These are phyloP conservation scores for Climacteris rufus DNA, from an alignment of 2,113 vertebrate genomes.

Conservation along the genomic window DNA sequence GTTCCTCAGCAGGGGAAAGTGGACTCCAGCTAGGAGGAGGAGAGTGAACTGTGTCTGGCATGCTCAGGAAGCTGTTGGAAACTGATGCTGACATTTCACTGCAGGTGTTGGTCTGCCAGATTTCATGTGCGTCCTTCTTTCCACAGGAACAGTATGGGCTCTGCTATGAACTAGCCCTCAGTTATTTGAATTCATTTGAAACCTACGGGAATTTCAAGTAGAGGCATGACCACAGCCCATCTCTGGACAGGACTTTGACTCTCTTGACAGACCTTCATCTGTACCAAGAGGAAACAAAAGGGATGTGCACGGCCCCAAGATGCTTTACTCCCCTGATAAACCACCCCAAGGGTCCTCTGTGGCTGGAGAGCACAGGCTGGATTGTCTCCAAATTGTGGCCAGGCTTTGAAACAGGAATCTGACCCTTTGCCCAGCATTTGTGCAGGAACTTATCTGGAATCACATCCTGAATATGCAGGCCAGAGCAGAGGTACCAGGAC, in stretches of 20 bases:
- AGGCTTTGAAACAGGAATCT: background rate
- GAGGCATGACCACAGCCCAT: background rate
- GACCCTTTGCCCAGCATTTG: background rate
- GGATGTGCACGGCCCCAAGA: background rate
- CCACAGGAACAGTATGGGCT: slow-evolving; percentile 53
- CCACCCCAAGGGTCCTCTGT: background rate
- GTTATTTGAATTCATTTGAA: slow-evolving; percentile 57
- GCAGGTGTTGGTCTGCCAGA: background rate
- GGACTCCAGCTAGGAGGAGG: background rate
- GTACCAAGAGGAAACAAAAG: background rate
- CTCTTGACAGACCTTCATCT: background rate
- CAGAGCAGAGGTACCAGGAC: background rate
- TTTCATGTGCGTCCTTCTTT: background rate
- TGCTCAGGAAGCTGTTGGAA: background rate
- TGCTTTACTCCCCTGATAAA: background rate
- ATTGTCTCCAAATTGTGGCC: background rate
- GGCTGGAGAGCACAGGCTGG: background rate
- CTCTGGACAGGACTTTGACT: background rate
- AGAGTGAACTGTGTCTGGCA: background rate
- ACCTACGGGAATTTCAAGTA: slow-evolving; percentile 66
- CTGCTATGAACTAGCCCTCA: slow-evolving; percentile 46
- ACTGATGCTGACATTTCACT: background rate
- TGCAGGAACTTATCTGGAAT: background rate
- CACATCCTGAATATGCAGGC: background rate
- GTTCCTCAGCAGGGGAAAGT: background rate